phyloP scores from a whole-genome alignment of 1,140 invertebrate genomes.

The Caerostris extrusa region DNA sequence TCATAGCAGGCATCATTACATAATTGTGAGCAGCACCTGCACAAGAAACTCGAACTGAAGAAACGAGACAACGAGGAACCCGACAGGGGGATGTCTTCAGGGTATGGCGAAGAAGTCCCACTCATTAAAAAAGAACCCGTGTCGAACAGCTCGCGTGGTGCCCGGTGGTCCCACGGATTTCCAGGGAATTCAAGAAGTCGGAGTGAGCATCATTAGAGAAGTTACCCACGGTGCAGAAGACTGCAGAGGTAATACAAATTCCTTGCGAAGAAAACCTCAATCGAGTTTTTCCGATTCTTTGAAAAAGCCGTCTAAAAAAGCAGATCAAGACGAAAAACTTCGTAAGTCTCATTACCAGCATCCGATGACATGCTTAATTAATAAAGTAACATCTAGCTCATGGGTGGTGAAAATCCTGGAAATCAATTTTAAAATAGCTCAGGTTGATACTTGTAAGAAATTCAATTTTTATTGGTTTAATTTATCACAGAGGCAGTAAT shows the following conservation, averaged over 20 bases:
- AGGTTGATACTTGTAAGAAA: too few species aligned
- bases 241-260: too few species aligned
- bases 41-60: background rate
- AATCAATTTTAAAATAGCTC: too few species aligned
- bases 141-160: background rate
- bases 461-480: too few species aligned
- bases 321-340: background rate
- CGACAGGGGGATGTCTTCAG: background rate
- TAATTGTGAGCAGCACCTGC: background rate
- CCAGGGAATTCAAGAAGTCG: background rate
- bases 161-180: background rate
- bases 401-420: too few species aligned
- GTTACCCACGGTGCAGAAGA: background rate
- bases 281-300: background rate
- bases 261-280: background rate
- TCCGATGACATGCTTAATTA: background rate
- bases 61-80: background rate
- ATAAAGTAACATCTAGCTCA: background rate
- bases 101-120: background rate
- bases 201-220: background rate
- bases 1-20: background rate
- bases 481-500: too few species aligned
- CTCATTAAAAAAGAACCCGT: constrained; percentile 24
- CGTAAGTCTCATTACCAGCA: background rate
- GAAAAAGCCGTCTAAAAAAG: background rate